A percentile compares a stretch with the other conserved stretches of the same genome.
These are phyloP conservation scores for Dissostichus mawsoni DNA, from an alignment of 2,113 vertebrate species.

Conservation along the genomic window DNA sequence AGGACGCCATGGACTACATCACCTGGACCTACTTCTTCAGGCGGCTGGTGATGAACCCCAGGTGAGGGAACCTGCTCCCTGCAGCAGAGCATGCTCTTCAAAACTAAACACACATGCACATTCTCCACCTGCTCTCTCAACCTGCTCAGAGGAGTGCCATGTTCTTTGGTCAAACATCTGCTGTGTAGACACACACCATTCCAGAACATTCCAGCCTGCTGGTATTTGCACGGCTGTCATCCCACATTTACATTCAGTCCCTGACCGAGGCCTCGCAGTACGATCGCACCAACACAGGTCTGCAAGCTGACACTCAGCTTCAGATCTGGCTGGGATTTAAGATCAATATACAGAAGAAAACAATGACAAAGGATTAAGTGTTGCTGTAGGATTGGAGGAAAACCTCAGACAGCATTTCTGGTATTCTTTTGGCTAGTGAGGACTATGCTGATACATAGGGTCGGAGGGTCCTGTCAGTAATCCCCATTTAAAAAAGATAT, in stretches of 20 bases:
- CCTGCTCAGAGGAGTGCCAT: slow-evolving; percentile 41
- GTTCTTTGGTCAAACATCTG: slow-evolving; percentile 78
- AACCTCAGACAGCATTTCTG: too few relatives aligned
- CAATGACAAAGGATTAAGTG: too few relatives aligned
- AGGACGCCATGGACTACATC: slow-evolving; percentile 99
- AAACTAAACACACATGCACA: slow-evolving; percentile 32
- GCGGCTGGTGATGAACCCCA: slow-evolving; percentile 98
- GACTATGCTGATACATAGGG: too few relatives aligned
- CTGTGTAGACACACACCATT: slow-evolving; percentile 67
- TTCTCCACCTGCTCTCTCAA: slow-evolving; percentile 16
- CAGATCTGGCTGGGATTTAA: too few relatives aligned
- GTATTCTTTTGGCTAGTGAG: too few relatives aligned
- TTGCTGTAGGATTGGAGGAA: too few relatives aligned
- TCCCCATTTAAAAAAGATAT: too few relatives aligned
- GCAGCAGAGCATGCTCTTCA: slow-evolving; percentile 21
- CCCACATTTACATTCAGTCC: slow-evolving; percentile 66
- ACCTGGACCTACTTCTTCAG: slow-evolving; percentile 99
- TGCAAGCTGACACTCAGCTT: not conserved
- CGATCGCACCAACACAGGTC: not conserved
- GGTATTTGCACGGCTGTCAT: slow-evolving; percentile 84
- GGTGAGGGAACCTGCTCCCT: slow-evolving; percentile 76
- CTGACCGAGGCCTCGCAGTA: slow-evolving; percentile 28
- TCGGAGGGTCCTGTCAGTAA: too few relatives aligned
- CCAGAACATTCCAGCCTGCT: slow-evolving; percentile 81
- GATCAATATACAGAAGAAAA: too few relatives aligned